Evolutionary conservation across 2,113 vertebrate species (phyloP), one percentile per base, ranked within the genome.

Genomic region (Peromyscus leucopus): DNA sequence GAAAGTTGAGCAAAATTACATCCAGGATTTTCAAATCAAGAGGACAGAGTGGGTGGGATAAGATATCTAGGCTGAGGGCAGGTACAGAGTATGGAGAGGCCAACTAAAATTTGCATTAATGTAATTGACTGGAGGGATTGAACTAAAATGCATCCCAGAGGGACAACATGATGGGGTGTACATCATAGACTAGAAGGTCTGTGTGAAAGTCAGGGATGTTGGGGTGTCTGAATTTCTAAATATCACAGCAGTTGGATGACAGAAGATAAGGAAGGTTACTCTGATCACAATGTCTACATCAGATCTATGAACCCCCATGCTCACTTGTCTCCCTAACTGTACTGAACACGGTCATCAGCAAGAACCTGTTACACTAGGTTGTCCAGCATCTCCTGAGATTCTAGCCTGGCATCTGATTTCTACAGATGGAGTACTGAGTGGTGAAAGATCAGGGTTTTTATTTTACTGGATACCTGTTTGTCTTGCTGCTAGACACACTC

Each of bases 221-320:
- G n/a, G 19, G 19, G 17, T 74, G 22, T 42, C n/a, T 75, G 65
- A 31, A 67, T 67, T 67, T 67, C 28, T 31, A 42, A 74, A 74
- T n/a, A n/a, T 11, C n/a, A 22, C n/a, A 74, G 8, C 19, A 22
- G 71, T 46, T 46, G 74, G 17, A 11, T 76, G 39, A 46, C 46
- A 22, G 42, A 46, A 46, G 22, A 46, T 76, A 26, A 46, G 39
- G 11, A 11, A 13, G 22, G 22, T 46, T 46, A 46, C 74, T 76
- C 11, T 26, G 10, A 76, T 26, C 22, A 76, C 4, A 46, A 7
- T 46, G 24, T 13, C 11, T 26, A 26, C 24, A 46, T 76, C 39
- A 24, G 22, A 24, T 26, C 22, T 76, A 46, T 26, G 22, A 46
- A 46, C 4, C 11, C 0, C 11, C 2, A 46, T 1, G 5, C 2